These are phyloP conservation scores for Fringilla coelebs DNA, from an alignment of 2,797 vertebrate genomes.

Conservation along the genomic window DNA sequence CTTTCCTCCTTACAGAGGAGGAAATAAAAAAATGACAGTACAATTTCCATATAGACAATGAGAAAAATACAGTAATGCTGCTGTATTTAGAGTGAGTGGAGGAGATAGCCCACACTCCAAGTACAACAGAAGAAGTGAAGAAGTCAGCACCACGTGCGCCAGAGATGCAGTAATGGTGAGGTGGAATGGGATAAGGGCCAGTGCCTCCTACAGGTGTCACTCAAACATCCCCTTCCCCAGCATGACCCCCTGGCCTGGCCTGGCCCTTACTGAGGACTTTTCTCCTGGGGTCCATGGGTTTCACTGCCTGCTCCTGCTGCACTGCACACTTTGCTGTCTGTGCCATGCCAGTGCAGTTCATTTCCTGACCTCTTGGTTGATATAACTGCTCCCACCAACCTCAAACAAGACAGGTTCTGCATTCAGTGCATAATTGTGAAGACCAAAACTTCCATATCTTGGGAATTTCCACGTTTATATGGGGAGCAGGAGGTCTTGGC, in stretches of 20 bases:
- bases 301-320: neutral
- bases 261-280: neutral
- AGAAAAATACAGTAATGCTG: neutral
- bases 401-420: neutral
- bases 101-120: neutral
- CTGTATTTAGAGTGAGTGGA: neutral
- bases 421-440: neutral
- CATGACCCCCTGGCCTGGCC: neutral
- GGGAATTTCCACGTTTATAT: neutral
- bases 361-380: neutral
- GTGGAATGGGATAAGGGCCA: neutral
- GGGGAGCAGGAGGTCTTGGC: neutral
- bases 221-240: slow-evolving; percentile 8
- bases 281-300: neutral
- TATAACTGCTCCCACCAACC: neutral
- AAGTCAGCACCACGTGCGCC: neutral
- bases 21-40: neutral
- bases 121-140: slow-evolving; percentile 41
- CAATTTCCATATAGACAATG: neutral
- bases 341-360: too few species aligned
- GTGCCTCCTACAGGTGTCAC: slow-evolving; percentile 7
- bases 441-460: neutral
- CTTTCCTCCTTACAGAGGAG: neutral
- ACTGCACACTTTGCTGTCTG: neutral
- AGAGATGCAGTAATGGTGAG: neutral